These are phyloP conservation scores for Pituophis catenifer DNA, from an alignment of 2,113 vertebrate genomes.

Conservation along the genomic window DNA sequence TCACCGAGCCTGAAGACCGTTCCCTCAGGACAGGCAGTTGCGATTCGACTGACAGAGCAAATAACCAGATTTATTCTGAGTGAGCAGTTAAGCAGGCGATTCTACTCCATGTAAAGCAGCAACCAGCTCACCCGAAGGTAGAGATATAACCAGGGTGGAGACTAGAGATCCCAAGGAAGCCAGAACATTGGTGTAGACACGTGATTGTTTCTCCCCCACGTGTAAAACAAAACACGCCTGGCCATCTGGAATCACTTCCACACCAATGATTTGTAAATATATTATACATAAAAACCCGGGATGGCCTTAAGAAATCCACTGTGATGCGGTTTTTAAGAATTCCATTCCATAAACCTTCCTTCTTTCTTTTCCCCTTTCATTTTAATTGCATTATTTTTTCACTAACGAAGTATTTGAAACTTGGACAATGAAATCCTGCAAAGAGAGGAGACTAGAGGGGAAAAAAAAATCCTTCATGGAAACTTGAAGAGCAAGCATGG, in stretches of 20 bases:
- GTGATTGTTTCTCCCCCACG: fast-evolving
- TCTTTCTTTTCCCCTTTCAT: background rate
- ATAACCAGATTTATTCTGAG: background rate
- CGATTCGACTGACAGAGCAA: conserved; percentile 8
- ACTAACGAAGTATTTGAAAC: background rate
- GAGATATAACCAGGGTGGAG: background rate
- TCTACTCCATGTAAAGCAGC: background rate
- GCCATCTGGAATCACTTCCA: background rate
- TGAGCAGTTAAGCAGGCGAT: background rate
- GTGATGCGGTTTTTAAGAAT: background rate
- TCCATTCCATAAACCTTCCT: background rate
- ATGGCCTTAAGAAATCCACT: background rate
- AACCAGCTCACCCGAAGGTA: background rate
- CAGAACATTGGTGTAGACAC: background rate
- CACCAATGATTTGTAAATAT: background rate
- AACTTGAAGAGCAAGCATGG: conserved; percentile 24
- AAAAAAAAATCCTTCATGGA: background rate
- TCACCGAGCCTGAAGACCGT: background rate
- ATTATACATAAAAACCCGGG: background rate
- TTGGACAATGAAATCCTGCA: background rate
- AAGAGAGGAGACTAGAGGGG: background rate
- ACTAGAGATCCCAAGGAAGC: background rate
- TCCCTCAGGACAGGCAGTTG: background rate
- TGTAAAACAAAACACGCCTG: background rate
- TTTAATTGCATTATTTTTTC: background rate